A percentile compares a stretch with the other conserved stretches of the same genome.
phyloP scores from a whole-genome alignment of 2,113 vertebrate species.

The Phodopus roborovskii region DNA sequence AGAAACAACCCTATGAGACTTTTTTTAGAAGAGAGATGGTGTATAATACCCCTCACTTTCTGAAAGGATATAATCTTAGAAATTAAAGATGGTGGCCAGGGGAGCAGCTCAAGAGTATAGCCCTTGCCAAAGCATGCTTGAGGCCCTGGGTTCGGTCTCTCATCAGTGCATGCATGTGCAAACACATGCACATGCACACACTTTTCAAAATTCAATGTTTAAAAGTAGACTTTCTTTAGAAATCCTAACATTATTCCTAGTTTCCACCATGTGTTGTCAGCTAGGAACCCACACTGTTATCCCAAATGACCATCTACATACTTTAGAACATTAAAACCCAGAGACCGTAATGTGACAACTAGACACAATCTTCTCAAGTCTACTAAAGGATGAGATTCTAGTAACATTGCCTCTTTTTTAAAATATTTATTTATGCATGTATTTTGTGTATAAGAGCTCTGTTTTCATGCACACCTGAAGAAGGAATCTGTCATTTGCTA shows the following conservation, averaged over 20 bases:
- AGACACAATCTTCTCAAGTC: neutral
- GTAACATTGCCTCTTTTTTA: neutral
- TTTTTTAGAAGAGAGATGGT: neutral
- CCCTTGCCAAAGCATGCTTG: neutral
- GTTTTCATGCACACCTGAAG: no score
- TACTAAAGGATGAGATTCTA: neutral
- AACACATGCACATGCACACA: neutral
- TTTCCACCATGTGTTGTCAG: neutral
- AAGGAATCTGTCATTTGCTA: neutral
- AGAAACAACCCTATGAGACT: neutral
- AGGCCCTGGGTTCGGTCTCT: neutral
- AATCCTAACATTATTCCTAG: neutral
- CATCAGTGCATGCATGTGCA: no score
- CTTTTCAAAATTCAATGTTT: neutral
- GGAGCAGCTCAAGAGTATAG: neutral
- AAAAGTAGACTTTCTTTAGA: conserved; percentile 23
- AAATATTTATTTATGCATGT: no score
- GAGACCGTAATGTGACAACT: neutral
- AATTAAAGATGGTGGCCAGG: neutral
- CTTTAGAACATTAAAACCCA: neutral
- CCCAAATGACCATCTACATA: neutral
- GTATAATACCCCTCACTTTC: neutral
- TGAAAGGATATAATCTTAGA: neutral
- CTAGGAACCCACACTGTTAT: neutral
- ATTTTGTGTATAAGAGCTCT: no score